Percentiles rank a stretch among this genome's conserved stretches.
Evolutionary conservation across 2,113 vertebrate genomes (phyloP).

Genomic region (Diadophis punctatus): DNA sequence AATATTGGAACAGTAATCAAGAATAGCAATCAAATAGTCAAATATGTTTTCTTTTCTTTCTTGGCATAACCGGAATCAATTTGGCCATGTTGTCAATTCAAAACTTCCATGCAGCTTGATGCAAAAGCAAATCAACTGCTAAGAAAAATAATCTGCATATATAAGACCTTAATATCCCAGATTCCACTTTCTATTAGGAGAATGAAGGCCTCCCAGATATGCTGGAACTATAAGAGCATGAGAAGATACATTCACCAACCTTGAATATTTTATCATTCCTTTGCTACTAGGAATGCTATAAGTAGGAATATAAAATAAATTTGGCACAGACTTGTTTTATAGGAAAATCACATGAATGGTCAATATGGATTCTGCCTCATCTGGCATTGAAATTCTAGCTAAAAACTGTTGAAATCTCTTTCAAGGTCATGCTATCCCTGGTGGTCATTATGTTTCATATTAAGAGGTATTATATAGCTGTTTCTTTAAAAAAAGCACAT

Average conservation of each 20-base stretch:
- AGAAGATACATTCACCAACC: neutral
- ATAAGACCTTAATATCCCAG: neutral
- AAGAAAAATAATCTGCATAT: neutral
- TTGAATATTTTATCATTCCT: neutral
- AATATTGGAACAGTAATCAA: neutral
- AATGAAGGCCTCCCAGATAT: neutral
- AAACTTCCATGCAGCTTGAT: neutral
- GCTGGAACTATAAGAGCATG: neutral
- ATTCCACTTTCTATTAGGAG: neutral
- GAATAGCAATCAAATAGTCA: neutral
- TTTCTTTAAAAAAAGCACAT: neutral
- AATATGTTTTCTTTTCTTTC: neutral
- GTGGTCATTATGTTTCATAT: neutral
- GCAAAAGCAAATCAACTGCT: neutral
- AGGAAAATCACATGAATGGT: neutral
- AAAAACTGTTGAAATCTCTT: neutral
- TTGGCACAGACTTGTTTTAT: neutral
- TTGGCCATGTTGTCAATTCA: neutral
- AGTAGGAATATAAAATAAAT: neutral
- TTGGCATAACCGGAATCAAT: neutral
- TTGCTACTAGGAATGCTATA: neutral
- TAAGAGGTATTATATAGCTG: neutral
- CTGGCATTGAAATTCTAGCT: neutral
- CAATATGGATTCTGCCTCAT: neutral
- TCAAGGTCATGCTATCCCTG: neutral